Percentiles rank a stretch among this genome's conserved stretches.
Evolutionary conservation across 2,797 vertebrate species (phyloP).

Genomic region (Fratercula arctica): DNA sequence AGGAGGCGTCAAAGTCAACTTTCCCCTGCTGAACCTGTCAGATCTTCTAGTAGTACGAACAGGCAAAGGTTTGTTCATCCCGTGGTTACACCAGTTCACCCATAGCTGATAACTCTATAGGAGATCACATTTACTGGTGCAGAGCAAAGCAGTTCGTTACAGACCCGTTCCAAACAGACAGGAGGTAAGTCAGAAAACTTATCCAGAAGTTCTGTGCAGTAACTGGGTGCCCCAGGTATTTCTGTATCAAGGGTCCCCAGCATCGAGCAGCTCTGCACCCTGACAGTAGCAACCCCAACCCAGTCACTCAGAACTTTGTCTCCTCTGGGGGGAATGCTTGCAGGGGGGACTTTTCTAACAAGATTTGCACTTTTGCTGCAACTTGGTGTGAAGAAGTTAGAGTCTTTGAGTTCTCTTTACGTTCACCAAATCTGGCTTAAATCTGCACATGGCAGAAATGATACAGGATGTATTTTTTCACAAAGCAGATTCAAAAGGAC

Average conservation of each 20-base stretch:
- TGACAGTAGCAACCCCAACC: background rate
- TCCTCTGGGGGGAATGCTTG: background rate
- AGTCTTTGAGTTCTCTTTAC: background rate
- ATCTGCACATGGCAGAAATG: background rate
- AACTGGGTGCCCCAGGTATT: background rate
- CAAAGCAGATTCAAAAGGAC: background rate
- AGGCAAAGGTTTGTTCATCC: background rate
- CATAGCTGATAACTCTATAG: background rate
- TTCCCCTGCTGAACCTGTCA: background rate
- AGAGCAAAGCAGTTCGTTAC: background rate
- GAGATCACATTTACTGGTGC: background rate
- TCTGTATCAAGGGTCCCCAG: background rate
- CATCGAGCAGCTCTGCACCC: background rate
- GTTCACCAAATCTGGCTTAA: background rate
- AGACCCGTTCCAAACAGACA: background rate
- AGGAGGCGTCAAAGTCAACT: background rate
- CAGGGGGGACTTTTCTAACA: background rate
- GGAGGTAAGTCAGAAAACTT: background rate
- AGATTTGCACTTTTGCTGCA: background rate
- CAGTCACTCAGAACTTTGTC: background rate
- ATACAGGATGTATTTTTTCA: background rate
- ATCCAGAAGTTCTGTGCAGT: background rate
- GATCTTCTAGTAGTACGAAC: background rate
- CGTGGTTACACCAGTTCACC: background rate
- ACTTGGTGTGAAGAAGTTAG: background rate